These are phyloP conservation scores for Phataginus tetradactyla DNA, from an alignment of 2,797 vertebrate species.

Conservation along the genomic window DNA sequence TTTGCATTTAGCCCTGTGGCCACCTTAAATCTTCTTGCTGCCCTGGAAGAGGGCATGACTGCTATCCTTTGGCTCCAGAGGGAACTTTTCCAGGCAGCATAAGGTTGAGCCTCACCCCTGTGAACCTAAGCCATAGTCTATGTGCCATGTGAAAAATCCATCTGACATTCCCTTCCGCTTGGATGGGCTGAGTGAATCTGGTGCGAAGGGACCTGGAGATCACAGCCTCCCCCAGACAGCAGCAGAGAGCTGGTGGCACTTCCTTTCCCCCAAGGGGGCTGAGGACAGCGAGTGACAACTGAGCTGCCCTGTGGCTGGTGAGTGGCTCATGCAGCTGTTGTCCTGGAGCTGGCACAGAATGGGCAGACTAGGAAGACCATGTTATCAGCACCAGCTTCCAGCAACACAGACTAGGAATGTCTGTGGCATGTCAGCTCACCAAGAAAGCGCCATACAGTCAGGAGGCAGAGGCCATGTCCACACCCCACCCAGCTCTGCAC, in stretches of 20 bases:
- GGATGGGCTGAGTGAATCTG: background rate
- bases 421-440: background rate
- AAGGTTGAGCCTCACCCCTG: background rate
- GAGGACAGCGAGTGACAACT: background rate
- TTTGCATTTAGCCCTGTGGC: background rate
- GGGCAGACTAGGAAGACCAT: background rate
- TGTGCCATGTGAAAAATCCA: background rate
- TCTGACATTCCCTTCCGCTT: background rate
- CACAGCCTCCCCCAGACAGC: background rate
- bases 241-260: background rate
- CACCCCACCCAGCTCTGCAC: background rate
- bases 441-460: fast-evolving
- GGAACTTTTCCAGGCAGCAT: background rate
- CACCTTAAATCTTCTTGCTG: background rate
- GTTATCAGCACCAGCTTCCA: background rate
- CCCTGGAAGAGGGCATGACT: background rate
- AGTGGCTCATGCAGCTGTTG: background rate
- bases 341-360: background rate
- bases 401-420: background rate
- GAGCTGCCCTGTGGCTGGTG: background rate
- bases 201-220: background rate
- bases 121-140: background rate
- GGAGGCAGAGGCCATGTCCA: background rate
- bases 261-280: background rate
- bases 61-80: background rate